These are phyloP conservation scores for Ceramica pisi DNA, from an alignment of 2,888 invertebrate species.

Conservation along the genomic window DNA sequence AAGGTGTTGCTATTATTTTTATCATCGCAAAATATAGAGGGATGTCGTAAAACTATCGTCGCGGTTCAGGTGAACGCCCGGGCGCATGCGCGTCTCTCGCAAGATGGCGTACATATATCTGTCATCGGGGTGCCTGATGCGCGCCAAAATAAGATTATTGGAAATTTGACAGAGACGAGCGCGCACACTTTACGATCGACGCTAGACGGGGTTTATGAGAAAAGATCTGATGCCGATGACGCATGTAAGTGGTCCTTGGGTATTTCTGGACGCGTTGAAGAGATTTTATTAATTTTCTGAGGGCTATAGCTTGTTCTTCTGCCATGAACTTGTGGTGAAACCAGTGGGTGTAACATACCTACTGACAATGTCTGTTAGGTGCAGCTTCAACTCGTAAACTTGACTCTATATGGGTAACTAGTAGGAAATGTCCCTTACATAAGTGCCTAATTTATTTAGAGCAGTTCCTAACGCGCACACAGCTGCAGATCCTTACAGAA, in stretches of 20 bases:
- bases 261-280: conserved; percentile 78
- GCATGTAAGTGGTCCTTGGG: conserved; percentile 83
- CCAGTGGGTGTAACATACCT: too few relatives aligned
- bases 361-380: too few relatives aligned
- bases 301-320: conserved; percentile 27
- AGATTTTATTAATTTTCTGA: conserved; percentile 70
- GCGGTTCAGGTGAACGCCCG: conserved; percentile 88
- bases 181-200: conserved; percentile 83
- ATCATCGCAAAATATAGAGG: conserved; percentile 82
- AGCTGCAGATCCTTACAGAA: too few relatives aligned
- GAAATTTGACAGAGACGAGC: conserved; percentile 88
- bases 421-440: too few relatives aligned
- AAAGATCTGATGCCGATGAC: conserved; percentile 82
- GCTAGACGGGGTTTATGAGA: conserved; percentile 80
- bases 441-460: too few relatives aligned
- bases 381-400: too few relatives aligned
- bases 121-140: conserved; percentile 88
- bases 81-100: conserved; percentile 81
- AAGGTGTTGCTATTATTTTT: conserved; percentile 86
- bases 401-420: too few relatives aligned
- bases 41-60: conserved; percentile 87
- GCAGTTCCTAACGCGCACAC: too few relatives aligned
- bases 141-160: conserved; percentile 90
- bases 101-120: conserved; percentile 88
- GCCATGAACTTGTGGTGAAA: conserved; percentile 28